Conservation (phyloP, 2,797 vertebrate species). For the Delichon dasypus region DNA sequence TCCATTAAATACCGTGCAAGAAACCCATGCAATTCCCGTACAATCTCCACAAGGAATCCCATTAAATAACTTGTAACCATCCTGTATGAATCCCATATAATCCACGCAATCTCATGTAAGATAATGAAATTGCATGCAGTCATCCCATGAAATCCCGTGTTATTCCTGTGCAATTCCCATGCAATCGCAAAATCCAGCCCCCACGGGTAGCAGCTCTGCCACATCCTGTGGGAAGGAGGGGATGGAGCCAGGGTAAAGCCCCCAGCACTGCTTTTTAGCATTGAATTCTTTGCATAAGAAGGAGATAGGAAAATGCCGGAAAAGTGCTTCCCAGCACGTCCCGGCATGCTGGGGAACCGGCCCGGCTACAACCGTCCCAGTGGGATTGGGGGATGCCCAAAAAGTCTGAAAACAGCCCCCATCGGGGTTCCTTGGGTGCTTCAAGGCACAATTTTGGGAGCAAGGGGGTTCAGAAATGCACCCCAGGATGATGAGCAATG, state of each 20-base stretch:
- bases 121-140: neutral
- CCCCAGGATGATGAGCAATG: accelerated
- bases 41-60: neutral
- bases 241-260: neutral
- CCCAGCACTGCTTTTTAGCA: neutral
- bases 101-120: neutral
- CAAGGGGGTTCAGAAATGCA: accelerated
- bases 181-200: neutral
- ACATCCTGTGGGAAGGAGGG: accelerated
- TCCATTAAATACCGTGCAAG: neutral
- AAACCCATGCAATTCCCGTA: no score
- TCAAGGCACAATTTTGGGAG: accelerated
- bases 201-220: accelerated
- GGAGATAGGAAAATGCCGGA: slow-evolving; percentile 13
- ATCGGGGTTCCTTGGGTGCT: accelerated
- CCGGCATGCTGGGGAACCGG: neutral
- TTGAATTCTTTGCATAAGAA: neutral
- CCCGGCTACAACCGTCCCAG: accelerated
- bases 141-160: neutral
- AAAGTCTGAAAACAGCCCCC: accelerated
- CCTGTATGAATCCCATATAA: neutral
- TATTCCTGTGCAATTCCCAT: neutral
- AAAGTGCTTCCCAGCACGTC: neutral
- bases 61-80: neutral
- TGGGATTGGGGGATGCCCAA: neutral